phyloP scores from a whole-genome alignment of 1,140 invertebrate genomes.

The Drosophila sp. region DNA sequence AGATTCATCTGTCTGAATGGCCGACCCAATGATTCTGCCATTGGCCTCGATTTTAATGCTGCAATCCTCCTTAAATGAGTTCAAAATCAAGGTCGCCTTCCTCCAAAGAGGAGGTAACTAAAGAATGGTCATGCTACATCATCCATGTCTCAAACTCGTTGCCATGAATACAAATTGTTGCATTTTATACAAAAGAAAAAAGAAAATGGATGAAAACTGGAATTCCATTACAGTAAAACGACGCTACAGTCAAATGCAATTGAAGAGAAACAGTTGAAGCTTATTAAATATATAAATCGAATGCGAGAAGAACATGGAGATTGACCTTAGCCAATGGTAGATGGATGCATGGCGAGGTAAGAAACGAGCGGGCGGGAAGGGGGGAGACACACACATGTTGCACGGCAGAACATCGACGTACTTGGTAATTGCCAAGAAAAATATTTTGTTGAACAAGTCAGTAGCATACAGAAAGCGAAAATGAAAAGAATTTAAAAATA shows the following conservation, averaged over 20 bases:
- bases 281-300: slow-evolving; percentile 67
- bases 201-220: slow-evolving; percentile 31
- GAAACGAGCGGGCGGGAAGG: too few species aligned
- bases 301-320: slow-evolving; percentile 50
- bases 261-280: slow-evolving; percentile 38
- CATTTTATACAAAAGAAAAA: slow-evolving; percentile 63
- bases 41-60: slow-evolving; percentile 67
- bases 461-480: slow-evolving; percentile 43
- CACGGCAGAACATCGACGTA: slow-evolving; percentile 55
- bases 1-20: too few species aligned
- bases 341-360: too few species aligned
- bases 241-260: slow-evolving; percentile 57
- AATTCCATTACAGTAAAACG: slow-evolving; percentile 74
- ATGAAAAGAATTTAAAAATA: slow-evolving; percentile 52
- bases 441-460: slow-evolving; percentile 63
- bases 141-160: slow-evolving; percentile 55
- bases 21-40: slow-evolving; percentile 42
- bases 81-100: slow-evolving; percentile 74
- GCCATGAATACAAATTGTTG: slow-evolving; percentile 80
- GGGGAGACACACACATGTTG: slow-evolving; percentile 38
- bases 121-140: slow-evolving; percentile 62
- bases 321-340: slow-evolving; percentile 51
- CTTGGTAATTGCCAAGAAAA: slow-evolving; percentile 69
- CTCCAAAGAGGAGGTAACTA: not conserved
- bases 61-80: slow-evolving; percentile 69